These are phyloP conservation scores for Hemiprocne comata DNA, from an alignment of 2,113 vertebrate genomes.

Conservation along the genomic window DNA sequence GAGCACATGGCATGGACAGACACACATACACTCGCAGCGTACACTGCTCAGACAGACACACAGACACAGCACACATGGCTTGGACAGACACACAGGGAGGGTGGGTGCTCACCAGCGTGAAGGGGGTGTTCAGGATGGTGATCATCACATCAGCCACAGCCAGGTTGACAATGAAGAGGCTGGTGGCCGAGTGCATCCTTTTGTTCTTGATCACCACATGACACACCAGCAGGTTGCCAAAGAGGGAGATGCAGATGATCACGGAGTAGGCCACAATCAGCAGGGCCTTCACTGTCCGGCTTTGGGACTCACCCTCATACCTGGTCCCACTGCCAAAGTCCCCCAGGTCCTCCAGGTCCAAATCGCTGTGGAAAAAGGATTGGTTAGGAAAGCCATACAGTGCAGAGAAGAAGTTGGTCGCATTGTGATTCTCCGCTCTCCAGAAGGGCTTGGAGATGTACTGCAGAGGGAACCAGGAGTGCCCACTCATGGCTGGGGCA, in stretches of 20 bases:
- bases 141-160: slow-evolving; percentile 81
- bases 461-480: slow-evolving; percentile 56
- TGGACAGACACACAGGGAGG: too few species aligned
- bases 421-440: neutral
- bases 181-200: slow-evolving; percentile 77
- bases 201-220: slow-evolving; percentile 82
- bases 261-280: slow-evolving; percentile 77
- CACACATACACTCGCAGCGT: neutral
- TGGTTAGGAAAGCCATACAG: slow-evolving; percentile 58
- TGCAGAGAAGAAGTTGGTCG: slow-evolving; percentile 36
- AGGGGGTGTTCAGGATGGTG: slow-evolving; percentile 80
- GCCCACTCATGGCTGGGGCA: slow-evolving; percentile 42
- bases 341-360: slow-evolving; percentile 69
- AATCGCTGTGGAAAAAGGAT: slow-evolving; percentile 63
- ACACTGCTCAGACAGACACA: too few species aligned
- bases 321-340: slow-evolving; percentile 50
- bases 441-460: slow-evolving; percentile 57
- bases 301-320: slow-evolving; percentile 73
- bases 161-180: slow-evolving; percentile 82
- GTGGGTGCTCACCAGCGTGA: slow-evolving; percentile 78
- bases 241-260: slow-evolving; percentile 81
- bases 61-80: too few species aligned
- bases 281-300: slow-evolving; percentile 60
- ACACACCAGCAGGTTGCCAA: slow-evolving; percentile 80
- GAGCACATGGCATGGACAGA: too few species aligned